Conservation (phyloP, 2,888 invertebrate genomes). For the Teinopalpus imperialis region DNA sequence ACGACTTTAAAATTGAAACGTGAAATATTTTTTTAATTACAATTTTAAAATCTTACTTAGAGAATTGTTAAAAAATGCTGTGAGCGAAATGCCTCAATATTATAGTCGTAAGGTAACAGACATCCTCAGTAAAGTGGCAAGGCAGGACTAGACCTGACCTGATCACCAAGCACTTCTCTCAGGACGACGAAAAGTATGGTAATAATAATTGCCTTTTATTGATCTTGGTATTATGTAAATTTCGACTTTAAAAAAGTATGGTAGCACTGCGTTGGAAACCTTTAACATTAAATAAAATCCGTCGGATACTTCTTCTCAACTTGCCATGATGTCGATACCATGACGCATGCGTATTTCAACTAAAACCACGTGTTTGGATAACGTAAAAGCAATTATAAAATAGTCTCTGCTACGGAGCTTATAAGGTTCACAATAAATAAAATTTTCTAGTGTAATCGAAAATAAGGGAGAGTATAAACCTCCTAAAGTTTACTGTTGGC, state of each 20-base stretch:
- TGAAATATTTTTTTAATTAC: no score
- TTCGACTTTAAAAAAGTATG: no score
- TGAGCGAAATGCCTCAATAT: slow-evolving; percentile 93
- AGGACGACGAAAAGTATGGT: slow-evolving; percentile 32
- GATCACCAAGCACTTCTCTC: slow-evolving; percentile 83
- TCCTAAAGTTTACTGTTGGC: slow-evolving; percentile 6
- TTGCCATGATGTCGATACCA: neutral
- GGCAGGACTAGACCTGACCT: slow-evolving; percentile 91
- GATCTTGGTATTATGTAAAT: no score
- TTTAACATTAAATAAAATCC: neutral
- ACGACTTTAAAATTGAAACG: no score
- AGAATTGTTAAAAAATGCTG: slow-evolving; percentile 94
- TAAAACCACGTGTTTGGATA: slow-evolving; percentile 1
- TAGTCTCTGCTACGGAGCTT: neutral
- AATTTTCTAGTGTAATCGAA: no score
- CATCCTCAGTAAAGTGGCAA: slow-evolving; percentile 92
- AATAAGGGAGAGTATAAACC: neutral
- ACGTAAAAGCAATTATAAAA: no score
- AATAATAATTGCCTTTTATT: slow-evolving; percentile 1
- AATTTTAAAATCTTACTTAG: no score
- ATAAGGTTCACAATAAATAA: neutral
- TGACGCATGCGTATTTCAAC: slow-evolving; percentile 6
- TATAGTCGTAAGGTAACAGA: slow-evolving; percentile 96
- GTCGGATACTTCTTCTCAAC: neutral
- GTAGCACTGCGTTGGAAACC: no score